Evolutionary conservation across 2,113 vertebrate species (phyloP), one percentile per base, ranked within the genome.

Genomic region (Carettochelys insculpta): DNA sequence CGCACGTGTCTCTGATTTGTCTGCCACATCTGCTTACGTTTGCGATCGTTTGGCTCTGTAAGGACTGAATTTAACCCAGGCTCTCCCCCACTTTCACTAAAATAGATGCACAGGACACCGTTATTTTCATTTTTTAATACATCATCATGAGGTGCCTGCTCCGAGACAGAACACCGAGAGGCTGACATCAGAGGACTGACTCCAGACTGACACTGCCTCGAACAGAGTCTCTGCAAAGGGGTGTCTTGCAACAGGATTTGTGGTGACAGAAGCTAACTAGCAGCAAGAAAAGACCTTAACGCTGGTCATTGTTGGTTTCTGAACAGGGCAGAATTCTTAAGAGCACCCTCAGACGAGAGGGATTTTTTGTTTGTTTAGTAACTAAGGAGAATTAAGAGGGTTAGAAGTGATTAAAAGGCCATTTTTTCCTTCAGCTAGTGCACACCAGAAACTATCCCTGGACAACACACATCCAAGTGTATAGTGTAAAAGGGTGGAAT

Each of bases 1-100:
- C 87, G 19, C 95, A 90, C 85, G 94, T 94, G 95, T 92, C 89
- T 95, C 95, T 95, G 89, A 95, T 95, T 95, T 97, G 80, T 81
- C 61, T 29, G 96, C 95, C 96, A 95, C 89, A 95, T 97, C 96
- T 65, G 87, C 92, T 94, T 84, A 86, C 90, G 92, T 84, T 94
- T 94, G 94, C 90, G 94, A 93, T 94, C 94, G 84, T 95, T 94
- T 71, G 80, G 79, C 87, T 94, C 87, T 89, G 81, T 54, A 16
- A 92, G 89, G 92, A 41, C 79, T 90, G 87, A 86, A 71, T 95
- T 97, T 95, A 95, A 95, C 94, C 94, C 92, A 83, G 94, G 96
- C 85, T 89, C 89, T 92, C 89, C 95, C 92, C 41, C 92, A 82
- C 38, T 51, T 54, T 65, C 43, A 4, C 9, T 19, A 25, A 25